Evolutionary conservation across 2,113 vertebrate species (phyloP).

Genomic region (Boulengeromyrus knoepffleri): DNA sequence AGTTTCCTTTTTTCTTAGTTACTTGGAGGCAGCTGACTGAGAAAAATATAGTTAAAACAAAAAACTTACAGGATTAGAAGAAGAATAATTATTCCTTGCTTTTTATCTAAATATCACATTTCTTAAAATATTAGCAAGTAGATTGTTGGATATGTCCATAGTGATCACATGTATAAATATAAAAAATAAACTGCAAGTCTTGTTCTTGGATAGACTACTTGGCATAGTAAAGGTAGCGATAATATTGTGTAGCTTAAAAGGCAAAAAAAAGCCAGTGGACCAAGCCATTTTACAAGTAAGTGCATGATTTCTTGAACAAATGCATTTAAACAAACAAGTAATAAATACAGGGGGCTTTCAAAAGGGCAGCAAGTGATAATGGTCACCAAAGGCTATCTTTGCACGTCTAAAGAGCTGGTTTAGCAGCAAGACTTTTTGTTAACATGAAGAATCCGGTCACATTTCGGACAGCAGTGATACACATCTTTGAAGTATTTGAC

Average conservation of each 20-base stretch:
- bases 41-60: neutral
- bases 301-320: neutral
- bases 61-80: neutral
- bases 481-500: conserved; percentile 47
- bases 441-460: conserved; percentile 42
- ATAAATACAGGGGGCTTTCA: neutral
- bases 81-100: neutral
- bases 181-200: neutral
- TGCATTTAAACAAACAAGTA: neutral
- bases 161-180: neutral
- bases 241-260: neutral
- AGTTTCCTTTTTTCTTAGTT: neutral
- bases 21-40: neutral
- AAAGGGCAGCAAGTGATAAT: neutral
- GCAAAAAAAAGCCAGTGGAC: neutral
- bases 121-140: neutral
- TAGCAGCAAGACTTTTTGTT: conserved; percentile 40
- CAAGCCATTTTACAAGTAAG: neutral
- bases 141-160: neutral
- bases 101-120: neutral
- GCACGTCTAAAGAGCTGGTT: neutral
- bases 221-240: neutral
- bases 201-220: neutral
- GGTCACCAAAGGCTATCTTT: neutral
- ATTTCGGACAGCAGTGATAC: conserved; percentile 47